phyloP scores from a whole-genome alignment of 2,797 vertebrate species.

The Mormyrus proboscirostris region DNA sequence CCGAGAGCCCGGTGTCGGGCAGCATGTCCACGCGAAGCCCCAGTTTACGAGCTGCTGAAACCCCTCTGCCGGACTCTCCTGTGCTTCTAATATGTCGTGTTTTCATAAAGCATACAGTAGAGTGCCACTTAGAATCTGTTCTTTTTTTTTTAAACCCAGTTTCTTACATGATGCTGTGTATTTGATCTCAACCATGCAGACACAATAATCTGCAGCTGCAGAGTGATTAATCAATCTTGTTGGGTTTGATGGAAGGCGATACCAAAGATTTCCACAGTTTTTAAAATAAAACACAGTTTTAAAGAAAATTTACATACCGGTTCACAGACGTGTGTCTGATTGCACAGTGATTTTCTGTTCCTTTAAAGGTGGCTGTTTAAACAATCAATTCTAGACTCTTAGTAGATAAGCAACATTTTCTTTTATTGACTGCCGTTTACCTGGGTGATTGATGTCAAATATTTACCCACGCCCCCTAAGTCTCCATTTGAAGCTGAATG shows the following conservation, averaged over 20 bases:
- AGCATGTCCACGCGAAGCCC: not conserved
- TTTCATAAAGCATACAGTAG: not conserved
- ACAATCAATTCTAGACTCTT: constrained; percentile 1
- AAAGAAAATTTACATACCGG: not conserved
- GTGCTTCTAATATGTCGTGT: not conserved
- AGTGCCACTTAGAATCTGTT: not conserved
- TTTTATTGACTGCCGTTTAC: constrained; percentile 5
- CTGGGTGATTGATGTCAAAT: constrained; percentile 17
- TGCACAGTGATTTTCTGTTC: not conserved
- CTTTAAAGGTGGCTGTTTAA: not conserved
- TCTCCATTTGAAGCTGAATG: not conserved
- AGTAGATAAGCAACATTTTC: not conserved
- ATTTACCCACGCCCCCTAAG: not conserved
- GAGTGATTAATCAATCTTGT: not conserved
- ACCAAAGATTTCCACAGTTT: not conserved
- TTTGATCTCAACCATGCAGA: not conserved
- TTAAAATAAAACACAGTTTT: not conserved
- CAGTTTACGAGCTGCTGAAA: not conserved
- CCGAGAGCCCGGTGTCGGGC: not conserved
- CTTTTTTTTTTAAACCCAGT: not conserved
- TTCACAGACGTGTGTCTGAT: not conserved
- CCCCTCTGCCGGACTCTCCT: not conserved
- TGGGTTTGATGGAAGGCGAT: not conserved
- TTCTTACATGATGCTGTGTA: not conserved
- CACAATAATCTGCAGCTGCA: not conserved